A percentile compares a stretch with the other conserved stretches of the same genome.
phyloP scores from a whole-genome alignment of 2,797 vertebrate species.

The Chloroceryle amazona region DNA sequence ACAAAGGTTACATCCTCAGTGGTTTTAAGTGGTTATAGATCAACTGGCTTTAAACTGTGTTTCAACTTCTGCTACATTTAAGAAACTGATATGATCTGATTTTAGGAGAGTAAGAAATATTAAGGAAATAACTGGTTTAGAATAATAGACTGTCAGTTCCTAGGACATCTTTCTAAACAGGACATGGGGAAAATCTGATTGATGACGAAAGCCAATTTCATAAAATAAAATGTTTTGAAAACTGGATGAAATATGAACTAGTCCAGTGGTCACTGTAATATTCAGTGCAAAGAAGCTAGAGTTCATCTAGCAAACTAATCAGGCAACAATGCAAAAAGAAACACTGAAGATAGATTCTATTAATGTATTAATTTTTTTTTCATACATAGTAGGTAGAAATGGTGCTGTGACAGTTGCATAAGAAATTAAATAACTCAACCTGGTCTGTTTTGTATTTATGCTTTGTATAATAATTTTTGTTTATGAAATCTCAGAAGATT shows the following conservation, averaged over 20 bases:
- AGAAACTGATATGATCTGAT: background rate
- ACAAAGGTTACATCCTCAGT: background rate
- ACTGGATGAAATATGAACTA: background rate
- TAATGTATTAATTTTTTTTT: background rate
- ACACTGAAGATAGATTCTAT: background rate
- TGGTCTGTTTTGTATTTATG: background rate
- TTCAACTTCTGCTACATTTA: background rate
- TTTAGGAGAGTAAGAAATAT: background rate
- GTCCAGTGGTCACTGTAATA: background rate
- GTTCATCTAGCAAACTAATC: background rate
- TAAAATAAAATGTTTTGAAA: background rate
- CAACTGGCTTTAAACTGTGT: background rate
- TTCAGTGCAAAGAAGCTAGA: background rate
- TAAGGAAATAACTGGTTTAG: background rate
- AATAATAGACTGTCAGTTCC: background rate
- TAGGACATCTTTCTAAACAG: background rate
- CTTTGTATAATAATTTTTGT: background rate
- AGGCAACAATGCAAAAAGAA: background rate
- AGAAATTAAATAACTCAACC: background rate
- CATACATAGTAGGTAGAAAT: background rate
- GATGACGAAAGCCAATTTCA: background rate
- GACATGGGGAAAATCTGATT: background rate
- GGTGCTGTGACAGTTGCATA: background rate
- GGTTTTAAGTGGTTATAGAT: background rate
- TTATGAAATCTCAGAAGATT: background rate